phyloP scores from a whole-genome alignment of 2,113 vertebrate genomes.

The Agapornis roseicollis region DNA sequence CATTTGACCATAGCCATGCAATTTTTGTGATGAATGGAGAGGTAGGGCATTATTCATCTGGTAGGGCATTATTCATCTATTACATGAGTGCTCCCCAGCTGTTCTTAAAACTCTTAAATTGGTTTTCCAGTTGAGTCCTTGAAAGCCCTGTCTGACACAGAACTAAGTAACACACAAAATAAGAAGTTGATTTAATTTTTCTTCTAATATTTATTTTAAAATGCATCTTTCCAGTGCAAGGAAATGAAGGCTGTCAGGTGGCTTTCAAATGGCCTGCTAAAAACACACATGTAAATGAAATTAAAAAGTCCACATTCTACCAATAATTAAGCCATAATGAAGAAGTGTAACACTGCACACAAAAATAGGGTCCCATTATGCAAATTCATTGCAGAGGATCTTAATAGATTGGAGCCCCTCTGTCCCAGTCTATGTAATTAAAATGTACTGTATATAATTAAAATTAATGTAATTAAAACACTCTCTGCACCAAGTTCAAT shows the following conservation, averaged over 20 bases:
- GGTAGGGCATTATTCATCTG: neutral
- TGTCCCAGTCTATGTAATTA: slow-evolving; percentile 58
- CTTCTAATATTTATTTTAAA: neutral
- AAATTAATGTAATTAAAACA: slow-evolving; percentile 69
- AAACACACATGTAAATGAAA: slow-evolving; percentile 34
- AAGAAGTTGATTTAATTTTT: neutral
- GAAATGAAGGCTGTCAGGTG: neutral
- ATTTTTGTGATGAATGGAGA: neutral
- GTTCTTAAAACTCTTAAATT: neutral
- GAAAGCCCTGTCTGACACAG: neutral
- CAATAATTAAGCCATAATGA: slow-evolving; percentile 54
- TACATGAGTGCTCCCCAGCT: neutral
- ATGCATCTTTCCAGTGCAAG: neutral
- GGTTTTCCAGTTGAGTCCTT: neutral
- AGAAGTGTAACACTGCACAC: slow-evolving; percentile 19
- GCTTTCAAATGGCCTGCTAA: neutral
- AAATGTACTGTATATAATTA: slow-evolving; percentile 70
- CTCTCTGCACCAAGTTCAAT: slow-evolving; percentile 35
- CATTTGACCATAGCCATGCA: neutral
- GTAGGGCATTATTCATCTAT: neutral
- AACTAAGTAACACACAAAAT: neutral
- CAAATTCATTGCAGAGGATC: slow-evolving; percentile 14
- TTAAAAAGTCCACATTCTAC: neutral
- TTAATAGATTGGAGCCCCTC: slow-evolving; percentile 39
- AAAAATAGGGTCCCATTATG: slow-evolving; percentile 45